Evolutionary conservation across 2,888 invertebrate genomes (phyloP).

Genomic region (Falcaria lacertinaria): DNA sequence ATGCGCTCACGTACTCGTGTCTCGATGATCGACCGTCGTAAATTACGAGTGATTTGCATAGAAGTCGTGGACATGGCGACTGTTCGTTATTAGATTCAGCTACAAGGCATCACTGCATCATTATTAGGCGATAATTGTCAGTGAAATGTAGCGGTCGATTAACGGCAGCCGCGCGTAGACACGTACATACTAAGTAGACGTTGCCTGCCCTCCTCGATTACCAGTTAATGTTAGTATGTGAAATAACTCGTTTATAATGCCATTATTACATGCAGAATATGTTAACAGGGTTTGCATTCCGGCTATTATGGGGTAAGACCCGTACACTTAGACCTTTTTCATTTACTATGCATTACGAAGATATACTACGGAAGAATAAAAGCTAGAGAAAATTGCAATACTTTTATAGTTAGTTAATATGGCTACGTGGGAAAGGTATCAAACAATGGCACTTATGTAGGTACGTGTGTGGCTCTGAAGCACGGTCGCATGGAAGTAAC

Average conservation of each 20-base stretch:
- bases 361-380: neutral
- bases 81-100: constrained; percentile 67
- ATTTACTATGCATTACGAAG: no score
- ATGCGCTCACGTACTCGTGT: constrained; percentile 72
- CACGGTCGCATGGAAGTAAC: constrained; percentile 59
- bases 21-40: constrained; percentile 75
- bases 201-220: constrained; percentile 34
- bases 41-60: constrained; percentile 75
- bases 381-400: neutral
- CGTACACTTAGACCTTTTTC: no score
- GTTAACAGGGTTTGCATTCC: neutral
- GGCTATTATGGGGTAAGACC: neutral
- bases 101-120: constrained; percentile 58
- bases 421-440: neutral
- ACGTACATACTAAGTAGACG: constrained; percentile 54
- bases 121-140: constrained; percentile 74
- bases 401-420: neutral
- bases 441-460: constrained; percentile 14
- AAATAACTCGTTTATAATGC: constrained; percentile 7
- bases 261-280: constrained; percentile 4
- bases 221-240: constrained; percentile 19
- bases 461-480: constrained; percentile 27
- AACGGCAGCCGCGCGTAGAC: constrained; percentile 56
- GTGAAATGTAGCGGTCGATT: constrained; percentile 70
- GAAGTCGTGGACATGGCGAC: constrained; percentile 64